Conservation (phyloP, 2,888 invertebrate genomes). For the Trilocha varians region DNA sequence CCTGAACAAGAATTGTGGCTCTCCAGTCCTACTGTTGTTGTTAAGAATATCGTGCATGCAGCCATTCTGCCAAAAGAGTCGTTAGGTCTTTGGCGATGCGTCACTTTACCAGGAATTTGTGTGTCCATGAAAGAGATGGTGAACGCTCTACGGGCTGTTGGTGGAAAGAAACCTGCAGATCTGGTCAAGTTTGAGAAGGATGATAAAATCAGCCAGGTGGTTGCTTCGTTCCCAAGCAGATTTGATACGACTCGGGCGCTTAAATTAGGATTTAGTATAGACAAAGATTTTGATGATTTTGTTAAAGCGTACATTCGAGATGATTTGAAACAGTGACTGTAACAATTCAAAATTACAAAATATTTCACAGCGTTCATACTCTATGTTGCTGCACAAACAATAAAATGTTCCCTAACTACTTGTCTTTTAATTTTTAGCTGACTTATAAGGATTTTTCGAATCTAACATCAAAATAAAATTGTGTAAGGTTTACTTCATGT, state of each 20-base stretch:
- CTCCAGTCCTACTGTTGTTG: conserved; percentile 30
- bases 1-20: conserved; percentile 27
- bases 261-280: conserved; percentile 30
- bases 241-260: conserved; percentile 30
- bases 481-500: too few relatives aligned
- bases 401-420: too few relatives aligned
- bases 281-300: conserved; percentile 31
- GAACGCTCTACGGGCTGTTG: conserved; percentile 24
- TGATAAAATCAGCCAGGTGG: conserved; percentile 24
- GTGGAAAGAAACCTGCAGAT: conserved; percentile 24
- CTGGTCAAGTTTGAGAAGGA: conserved; percentile 28
- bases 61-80: conserved; percentile 18
- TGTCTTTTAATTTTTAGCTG: too few relatives aligned
- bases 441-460: too few relatives aligned
- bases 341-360: not conserved
- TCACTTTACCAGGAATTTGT: conserved; percentile 33
- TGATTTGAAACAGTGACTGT: conserved; percentile 9
- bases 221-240: conserved; percentile 27
- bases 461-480: too few relatives aligned
- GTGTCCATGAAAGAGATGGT: conserved; percentile 30
- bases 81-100: conserved; percentile 25
- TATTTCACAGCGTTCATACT: too few relatives aligned
- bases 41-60: conserved; percentile 31
- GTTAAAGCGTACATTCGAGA: conserved; percentile 28
- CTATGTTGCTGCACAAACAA: too few relatives aligned